Evolutionary conservation across 2,888 invertebrate genomes (phyloP), one percentile per base, ranked within the genome.

Genomic region (Penaeus monodon): DNA sequence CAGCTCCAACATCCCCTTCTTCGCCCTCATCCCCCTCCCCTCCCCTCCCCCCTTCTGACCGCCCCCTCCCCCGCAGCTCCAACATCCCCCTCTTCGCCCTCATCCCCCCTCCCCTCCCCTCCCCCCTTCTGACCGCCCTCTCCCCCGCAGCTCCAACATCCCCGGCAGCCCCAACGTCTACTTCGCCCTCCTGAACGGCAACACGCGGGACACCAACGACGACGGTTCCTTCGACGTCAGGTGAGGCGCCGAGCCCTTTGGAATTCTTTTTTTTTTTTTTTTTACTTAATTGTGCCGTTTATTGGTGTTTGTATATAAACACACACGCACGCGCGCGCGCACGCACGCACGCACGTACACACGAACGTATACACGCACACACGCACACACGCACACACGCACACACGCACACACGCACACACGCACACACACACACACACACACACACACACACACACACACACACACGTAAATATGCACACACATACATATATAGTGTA

Each of bases 131-230:
- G 20, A 14, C 17, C 12, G 14, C 7, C 29, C 44, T 29, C 2
- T 49, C 12, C 14, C 66, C 38, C 22, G 17, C 77, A 85, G 89
- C 12, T 89, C 89, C 10, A 89, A 89, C 80, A 85, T 86, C n/a
- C 95, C 95, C 91, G 95, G 95, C 91, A 91, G 91, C 44, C 94
- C 94, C 82, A 95, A 95, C 91, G 94, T 97, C 22, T 95, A 95
- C 89, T 97, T 97, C 91, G 96, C 96, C 92, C 93, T 97, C 84
- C 95, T 96, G 14, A 94, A 95, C 91, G 97, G 97, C 0, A 95
- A 96, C 91, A 97, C 97, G 0, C 96, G 96, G 91, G 97, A 97
- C 92, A 96, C 97, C 0, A 97, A 97, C 92, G 96, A 96, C 92
- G 95, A 94, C 92, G 95, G 95, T 91, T 96, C 96, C 0, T 97